Conservation (phyloP, 2,888 invertebrate species). For the Phymatocera aterrima region DNA sequence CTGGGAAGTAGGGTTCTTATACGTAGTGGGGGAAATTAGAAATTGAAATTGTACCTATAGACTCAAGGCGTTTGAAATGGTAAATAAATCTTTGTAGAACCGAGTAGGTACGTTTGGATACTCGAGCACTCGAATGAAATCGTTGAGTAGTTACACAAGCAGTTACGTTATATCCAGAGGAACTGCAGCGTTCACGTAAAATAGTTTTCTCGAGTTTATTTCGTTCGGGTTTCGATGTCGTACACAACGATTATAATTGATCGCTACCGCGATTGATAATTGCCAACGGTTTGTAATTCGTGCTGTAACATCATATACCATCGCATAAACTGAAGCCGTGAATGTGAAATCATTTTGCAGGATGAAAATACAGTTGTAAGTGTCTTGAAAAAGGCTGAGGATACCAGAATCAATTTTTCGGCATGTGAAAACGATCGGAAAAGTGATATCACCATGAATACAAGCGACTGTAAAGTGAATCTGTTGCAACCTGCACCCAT, state of each 20-base stretch:
- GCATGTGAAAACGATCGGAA: slow-evolving; percentile 2
- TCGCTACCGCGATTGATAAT: not conserved
- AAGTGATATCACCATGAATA: not conserved
- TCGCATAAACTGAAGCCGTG: not conserved
- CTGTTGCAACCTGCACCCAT: not conserved
- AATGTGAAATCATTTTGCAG: slow-evolving; percentile 17
- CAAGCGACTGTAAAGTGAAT: slow-evolving; percentile 15
- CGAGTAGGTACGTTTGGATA: not conserved
- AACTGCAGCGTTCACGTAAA: too few species aligned
- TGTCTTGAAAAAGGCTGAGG: not conserved
- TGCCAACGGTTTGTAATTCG: too few species aligned
- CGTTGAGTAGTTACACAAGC: too few species aligned
- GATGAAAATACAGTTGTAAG: not conserved
- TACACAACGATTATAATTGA: not conserved
- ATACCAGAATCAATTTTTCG: not conserved
- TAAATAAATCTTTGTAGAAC: not conserved
- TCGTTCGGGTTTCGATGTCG: not conserved
- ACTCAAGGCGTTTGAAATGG: too few species aligned
- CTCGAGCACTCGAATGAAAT: too few species aligned
- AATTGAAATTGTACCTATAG: too few species aligned
- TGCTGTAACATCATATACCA: not conserved
- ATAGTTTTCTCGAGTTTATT: too few species aligned
- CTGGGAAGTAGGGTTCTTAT: too few species aligned
- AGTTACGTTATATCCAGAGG: too few species aligned
- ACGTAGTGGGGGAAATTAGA: too few species aligned